Percentiles rank a stretch among this genome's conserved stretches.
Conservation (phyloP, 2,113 vertebrate genomes). For the Anarrhichthys ocellatus region DNA sequence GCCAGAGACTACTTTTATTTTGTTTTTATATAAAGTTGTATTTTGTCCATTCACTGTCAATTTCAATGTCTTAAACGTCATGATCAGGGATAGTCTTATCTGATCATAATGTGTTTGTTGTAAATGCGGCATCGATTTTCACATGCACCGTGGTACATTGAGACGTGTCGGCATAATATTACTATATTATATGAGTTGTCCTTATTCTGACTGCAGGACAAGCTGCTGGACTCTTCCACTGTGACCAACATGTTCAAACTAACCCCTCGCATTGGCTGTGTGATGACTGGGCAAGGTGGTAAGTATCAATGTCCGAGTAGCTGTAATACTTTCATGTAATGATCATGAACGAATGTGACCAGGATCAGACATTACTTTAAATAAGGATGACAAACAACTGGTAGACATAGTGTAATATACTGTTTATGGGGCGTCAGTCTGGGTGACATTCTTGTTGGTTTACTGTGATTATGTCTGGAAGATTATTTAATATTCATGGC, state of each 20-base stretch:
- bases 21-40: too few relatives aligned
- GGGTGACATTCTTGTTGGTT: background rate
- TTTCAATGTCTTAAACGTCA: background rate
- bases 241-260: slow-evolving; percentile 84
- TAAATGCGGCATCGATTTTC: background rate
- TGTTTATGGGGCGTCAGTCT: too few relatives aligned
- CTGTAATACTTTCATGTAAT: background rate
- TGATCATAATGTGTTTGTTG: background rate
- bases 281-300: slow-evolving; percentile 86
- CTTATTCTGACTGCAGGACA: slow-evolving; percentile 74
- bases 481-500: background rate
- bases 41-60: background rate
- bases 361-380: background rate
- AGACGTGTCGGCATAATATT: background rate
- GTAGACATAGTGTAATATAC: background rate
- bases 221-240: slow-evolving; percentile 83
- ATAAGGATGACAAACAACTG: background rate
- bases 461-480: background rate
- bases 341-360: background rate
- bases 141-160: background rate
- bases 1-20: background rate
- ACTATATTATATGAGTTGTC: background rate
- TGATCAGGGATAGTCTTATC: background rate
- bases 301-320: background rate
- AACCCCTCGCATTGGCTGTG: slow-evolving; percentile 84